Evolutionary conservation across 2,113 vertebrate genomes (phyloP).

Genomic region (Castor canadensis): DNA sequence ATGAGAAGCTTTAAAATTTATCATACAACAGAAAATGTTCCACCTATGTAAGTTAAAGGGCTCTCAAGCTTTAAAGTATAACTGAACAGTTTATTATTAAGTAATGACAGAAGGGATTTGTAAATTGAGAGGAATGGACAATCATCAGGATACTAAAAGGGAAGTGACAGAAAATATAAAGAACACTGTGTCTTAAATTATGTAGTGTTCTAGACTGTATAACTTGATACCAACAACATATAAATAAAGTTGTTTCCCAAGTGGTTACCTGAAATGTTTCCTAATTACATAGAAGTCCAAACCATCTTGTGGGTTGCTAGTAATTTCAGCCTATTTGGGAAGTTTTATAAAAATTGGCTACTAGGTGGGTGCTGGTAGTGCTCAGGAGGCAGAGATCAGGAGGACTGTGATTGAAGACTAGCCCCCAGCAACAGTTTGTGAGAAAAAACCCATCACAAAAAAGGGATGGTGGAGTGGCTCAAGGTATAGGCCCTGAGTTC

Average conservation of each 20-base stretch:
- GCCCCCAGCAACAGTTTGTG: no score
- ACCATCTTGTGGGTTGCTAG: not conserved
- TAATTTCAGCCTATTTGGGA: not conserved
- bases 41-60: not conserved
- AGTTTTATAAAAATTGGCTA: conserved; percentile 8
- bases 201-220: not conserved
- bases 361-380: not conserved
- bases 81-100: conserved; percentile 1
- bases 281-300: not conserved
- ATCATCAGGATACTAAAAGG: not conserved
- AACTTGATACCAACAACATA: not conserved
- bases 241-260: not conserved
- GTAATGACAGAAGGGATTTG: not conserved
- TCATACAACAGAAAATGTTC: not conserved
- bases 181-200: not conserved
- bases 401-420: no score
- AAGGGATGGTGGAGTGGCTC: no score
- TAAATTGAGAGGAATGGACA: not conserved
- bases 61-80: not conserved
- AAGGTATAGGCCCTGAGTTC: no score
- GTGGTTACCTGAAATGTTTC: not conserved
- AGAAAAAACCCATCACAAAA: no score
- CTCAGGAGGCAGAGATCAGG: no score
- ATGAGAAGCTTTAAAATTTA: conserved; percentile 19
- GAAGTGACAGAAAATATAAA: not conserved